Evolutionary conservation across 2,888 invertebrate species (phyloP), one percentile per base, ranked within the genome.

Genomic region (Nomada hirtipes): DNA sequence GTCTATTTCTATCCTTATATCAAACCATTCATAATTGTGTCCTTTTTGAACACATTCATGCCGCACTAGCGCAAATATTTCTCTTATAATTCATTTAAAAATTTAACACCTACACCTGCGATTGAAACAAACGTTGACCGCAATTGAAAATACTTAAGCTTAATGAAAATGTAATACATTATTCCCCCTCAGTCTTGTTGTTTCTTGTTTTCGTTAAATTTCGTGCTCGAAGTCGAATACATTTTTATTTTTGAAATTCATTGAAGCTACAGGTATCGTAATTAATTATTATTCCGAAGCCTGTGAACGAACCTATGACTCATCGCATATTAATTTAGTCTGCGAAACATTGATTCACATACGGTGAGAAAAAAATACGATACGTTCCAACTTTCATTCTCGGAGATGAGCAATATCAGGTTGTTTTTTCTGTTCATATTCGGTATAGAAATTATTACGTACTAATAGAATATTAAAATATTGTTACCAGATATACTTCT

Each of bases 281-380:
- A 44, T 44, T 44, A 44, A 63, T 44, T 63, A 44, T 61, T 42
- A 63, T 63, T 63, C 20, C n/a, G 20, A 13, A 11, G 26, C 4
- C 4, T 36, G 9, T 29, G 29, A 65, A 29, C n/a, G 36, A 52
- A 53, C 29, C 29, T 52, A 52, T 52, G 52, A 65, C 2, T 53
- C 64, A 29, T 65, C 13, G 52, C 9, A 4, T 36, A 65, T 52
- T 11, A 65, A 52, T 36, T 65, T n/a, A 13, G n/a, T 52, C 29
- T 2, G 29, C 50, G 44, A 64, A 64, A 64, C 47, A n/a, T 52
- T 50, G 29, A 50, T 65, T 65, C 50, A 26, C 50, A 11, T 50
- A 20, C 15, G 4, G 36, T n/a, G 52, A 52, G n/a, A 36, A 67
- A 15, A 69, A 18, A 55, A 20, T 20, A 20, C 9, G 20, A 13